These are phyloP conservation scores for Rallus crepitans DNA, from an alignment of 2,797 vertebrate genomes.

Conservation along the genomic window DNA sequence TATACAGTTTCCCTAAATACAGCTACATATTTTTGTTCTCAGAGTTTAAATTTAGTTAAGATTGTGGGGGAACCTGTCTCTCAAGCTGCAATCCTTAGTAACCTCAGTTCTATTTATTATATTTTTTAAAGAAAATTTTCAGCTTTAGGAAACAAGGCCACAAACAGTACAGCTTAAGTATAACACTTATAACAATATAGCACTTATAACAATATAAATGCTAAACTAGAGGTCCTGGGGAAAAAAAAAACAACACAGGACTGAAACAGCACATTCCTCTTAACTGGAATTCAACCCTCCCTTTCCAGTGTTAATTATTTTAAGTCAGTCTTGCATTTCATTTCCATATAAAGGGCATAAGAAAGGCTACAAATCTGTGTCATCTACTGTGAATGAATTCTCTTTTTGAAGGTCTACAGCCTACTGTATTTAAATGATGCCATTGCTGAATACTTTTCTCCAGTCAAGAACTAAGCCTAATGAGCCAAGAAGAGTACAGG, in stretches of 20 bases:
- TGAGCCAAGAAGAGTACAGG: neutral
- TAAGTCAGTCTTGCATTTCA: slow-evolving; percentile 6
- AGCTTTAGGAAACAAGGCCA: neutral
- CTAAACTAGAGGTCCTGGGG: neutral
- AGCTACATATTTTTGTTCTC: neutral
- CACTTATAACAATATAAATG: neutral
- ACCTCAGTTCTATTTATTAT: neutral
- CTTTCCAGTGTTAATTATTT: slow-evolving; percentile 1
- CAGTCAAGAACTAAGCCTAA: neutral
- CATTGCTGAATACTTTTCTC: slow-evolving; percentile 35
- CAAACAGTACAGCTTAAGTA: neutral
- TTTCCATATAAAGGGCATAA: slow-evolving; percentile 27
- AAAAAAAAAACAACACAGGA: neutral
- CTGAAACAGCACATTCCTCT: neutral
- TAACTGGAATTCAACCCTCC: neutral
- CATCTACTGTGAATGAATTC: slow-evolving; percentile 25
- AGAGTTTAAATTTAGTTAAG: neutral
- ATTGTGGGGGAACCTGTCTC: neutral
- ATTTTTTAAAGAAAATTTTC: neutral
- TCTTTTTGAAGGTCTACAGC: neutral
- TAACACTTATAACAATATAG: neutral
- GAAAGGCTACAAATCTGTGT: slow-evolving; percentile 10
- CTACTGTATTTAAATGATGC: slow-evolving; percentile 12
- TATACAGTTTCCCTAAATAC: neutral
- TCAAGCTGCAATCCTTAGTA: neutral